Percentiles rank a stretch among this genome's conserved stretches.
Evolutionary conservation across 2,888 invertebrate genomes (phyloP).

Genomic region (Euzophera pinguis): DNA sequence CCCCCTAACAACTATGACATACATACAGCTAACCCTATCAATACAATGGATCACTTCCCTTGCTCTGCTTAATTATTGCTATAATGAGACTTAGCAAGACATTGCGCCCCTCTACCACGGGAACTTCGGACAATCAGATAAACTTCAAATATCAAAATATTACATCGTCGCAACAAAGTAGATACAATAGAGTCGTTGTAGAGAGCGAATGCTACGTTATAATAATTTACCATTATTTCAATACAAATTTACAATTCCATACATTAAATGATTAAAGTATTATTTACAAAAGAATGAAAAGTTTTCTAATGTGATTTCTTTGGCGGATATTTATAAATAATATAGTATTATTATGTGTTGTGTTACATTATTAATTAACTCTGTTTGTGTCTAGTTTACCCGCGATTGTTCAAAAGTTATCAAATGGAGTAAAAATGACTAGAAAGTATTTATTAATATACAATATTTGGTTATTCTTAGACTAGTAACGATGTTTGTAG

Average conservation of each 20-base stretch:
- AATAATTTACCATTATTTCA: conserved; percentile 16
- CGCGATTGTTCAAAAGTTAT: neutral
- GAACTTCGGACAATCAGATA: conserved; percentile 40
- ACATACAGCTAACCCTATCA: conserved; percentile 37
- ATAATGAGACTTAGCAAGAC: conserved; percentile 31
- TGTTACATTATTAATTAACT: neutral
- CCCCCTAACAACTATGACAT: conserved; percentile 36
- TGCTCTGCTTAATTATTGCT: conserved; percentile 60
- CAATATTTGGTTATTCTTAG: conserved; percentile 37
- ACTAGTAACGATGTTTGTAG: conserved; percentile 29
- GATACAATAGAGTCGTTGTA: conserved; percentile 58
- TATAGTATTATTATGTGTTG: neutral
- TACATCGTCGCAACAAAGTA: conserved; percentile 53
- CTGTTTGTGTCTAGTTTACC: neutral
- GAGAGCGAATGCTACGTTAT: conserved; percentile 34
- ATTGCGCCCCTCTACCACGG: neutral
- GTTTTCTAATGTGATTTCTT: conserved; percentile 2
- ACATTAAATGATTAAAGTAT: neutral
- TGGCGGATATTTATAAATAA: neutral
- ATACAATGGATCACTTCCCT: conserved; percentile 48
- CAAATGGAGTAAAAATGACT: conserved; percentile 27
- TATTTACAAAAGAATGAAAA: conserved; percentile 29
- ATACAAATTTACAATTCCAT: conserved; percentile 21
- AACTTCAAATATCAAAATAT: conserved; percentile 65
- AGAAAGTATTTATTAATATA: conserved; percentile 25